phyloP scores from a whole-genome alignment of 2,888 invertebrate species.

The Ormyrus rosae region DNA sequence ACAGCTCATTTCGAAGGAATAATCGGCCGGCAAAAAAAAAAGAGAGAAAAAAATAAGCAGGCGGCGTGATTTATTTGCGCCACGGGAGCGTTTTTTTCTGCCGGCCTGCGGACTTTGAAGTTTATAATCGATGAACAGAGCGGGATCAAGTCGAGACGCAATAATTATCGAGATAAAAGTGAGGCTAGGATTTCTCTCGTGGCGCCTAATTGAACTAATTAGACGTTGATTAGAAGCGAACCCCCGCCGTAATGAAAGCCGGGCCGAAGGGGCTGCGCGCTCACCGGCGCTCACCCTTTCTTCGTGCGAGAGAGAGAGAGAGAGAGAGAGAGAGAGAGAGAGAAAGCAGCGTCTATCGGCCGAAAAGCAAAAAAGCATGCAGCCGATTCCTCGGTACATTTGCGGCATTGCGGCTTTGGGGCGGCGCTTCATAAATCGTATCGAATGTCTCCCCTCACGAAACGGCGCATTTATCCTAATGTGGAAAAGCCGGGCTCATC shows the following conservation, averaged over 20 bases:
- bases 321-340: no score
- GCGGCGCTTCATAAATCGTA: conserved; percentile 30
- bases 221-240: conserved; percentile 52
- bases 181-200: not conserved
- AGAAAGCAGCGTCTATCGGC: no score
- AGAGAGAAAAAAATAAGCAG: not conserved
- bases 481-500: conserved; percentile 7
- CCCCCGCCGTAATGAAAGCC: not conserved
- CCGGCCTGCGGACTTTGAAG: conserved; percentile 59
- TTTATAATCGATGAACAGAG: conserved; percentile 65
- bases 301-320: no score
- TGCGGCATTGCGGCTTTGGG: not conserved
- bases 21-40: conserved; percentile 22
- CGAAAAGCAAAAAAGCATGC: no score
- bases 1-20: conserved; percentile 30
- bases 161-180: conserved; percentile 36
- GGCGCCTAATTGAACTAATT: conserved; percentile 54
- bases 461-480: conserved; percentile 17
- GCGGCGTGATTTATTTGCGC: conserved; percentile 67
- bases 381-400: not conserved
- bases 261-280: no score
- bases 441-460: conserved; percentile 1
- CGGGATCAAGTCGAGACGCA: conserved; percentile 57
- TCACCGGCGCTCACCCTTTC: no score
- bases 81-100: conserved; percentile 63